Evolutionary conservation across 2,888 invertebrate genomes (phyloP).

Genomic region (Xestia c-nigrum): DNA sequence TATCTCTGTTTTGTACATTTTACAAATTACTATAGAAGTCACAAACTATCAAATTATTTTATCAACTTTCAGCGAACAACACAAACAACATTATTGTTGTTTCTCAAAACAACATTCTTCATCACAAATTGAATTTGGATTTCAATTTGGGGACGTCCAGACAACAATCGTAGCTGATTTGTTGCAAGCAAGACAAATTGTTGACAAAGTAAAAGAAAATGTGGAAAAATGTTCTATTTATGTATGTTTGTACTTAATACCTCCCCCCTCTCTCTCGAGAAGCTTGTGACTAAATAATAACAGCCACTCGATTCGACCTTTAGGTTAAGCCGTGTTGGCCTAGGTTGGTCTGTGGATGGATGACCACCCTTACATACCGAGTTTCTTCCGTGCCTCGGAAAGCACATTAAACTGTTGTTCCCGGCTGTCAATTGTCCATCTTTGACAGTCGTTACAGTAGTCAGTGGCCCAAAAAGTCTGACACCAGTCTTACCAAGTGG

Average conservation of each 20-base stretch:
- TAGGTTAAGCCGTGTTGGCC: too few relatives aligned
- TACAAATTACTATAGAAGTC: not conserved
- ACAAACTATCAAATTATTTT: not conserved
- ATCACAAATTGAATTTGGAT: slow-evolving; percentile 57
- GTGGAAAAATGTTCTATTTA: not conserved
- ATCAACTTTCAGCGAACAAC: slow-evolving; percentile 7
- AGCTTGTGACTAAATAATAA: too few relatives aligned
- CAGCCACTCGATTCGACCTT: too few relatives aligned
- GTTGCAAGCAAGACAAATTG: slow-evolving; percentile 46
- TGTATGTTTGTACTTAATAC: not conserved
- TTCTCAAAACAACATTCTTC: slow-evolving; percentile 43
- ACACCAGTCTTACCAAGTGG: too few relatives aligned
- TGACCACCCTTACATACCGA: too few relatives aligned
- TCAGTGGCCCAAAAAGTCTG: too few relatives aligned
- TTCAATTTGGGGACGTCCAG: slow-evolving; percentile 48
- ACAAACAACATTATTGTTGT: slow-evolving; percentile 8
- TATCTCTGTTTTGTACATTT: not conserved
- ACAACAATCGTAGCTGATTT: slow-evolving; percentile 60
- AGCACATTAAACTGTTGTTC: too few relatives aligned
- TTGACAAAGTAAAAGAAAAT: slow-evolving; percentile 28
- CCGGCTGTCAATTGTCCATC: too few relatives aligned
- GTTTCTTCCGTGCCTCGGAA: too few relatives aligned
- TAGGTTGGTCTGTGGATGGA: too few relatives aligned
- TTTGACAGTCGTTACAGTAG: too few relatives aligned
- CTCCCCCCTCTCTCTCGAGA: not conserved